Percentiles rank a stretch among this genome's conserved stretches.
Evolutionary conservation across 2,888 invertebrate genomes (phyloP).

Genomic region (Ochropacha duplaris): DNA sequence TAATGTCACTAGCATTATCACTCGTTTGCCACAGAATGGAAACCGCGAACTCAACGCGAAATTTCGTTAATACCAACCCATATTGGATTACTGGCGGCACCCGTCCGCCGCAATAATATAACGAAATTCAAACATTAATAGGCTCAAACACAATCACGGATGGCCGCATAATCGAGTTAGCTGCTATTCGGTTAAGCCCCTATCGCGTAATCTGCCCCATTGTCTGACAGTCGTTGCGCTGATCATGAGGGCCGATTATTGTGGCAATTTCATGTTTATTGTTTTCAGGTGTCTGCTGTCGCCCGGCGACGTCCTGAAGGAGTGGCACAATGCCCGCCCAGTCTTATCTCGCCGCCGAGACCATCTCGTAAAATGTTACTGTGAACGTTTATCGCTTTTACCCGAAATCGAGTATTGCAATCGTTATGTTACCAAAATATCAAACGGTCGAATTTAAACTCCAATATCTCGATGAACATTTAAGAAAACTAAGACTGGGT

Average conservation of each 20-base stretch:
- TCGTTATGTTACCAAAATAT: slow-evolving; percentile 26
- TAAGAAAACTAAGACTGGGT: slow-evolving; percentile 15
- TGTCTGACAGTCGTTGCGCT: slow-evolving; percentile 72
- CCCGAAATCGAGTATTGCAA: slow-evolving; percentile 17
- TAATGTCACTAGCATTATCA: slow-evolving; percentile 49
- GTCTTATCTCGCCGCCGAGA: slow-evolving; percentile 47
- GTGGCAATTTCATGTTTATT: slow-evolving; percentile 79
- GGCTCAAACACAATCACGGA: slow-evolving; percentile 81
- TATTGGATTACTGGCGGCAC: slow-evolving; percentile 72
- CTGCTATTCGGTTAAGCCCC: slow-evolving; percentile 79
- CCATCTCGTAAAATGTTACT: slow-evolving; percentile 55
- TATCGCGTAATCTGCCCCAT: slow-evolving; percentile 79
- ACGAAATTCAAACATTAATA: slow-evolving; percentile 83
- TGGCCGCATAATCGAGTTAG: slow-evolving; percentile 82
- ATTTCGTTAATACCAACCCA: slow-evolving; percentile 70
- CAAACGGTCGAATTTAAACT: slow-evolving; percentile 7
- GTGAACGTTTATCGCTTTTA: slow-evolving; percentile 27
- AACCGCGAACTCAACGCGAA: slow-evolving; percentile 53
- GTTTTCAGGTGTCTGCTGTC: slow-evolving; percentile 76
- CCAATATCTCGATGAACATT: slow-evolving; percentile 16
- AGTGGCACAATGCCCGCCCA: slow-evolving; percentile 48
- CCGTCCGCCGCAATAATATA: slow-evolving; percentile 75
- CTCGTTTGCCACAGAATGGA: slow-evolving; percentile 35
- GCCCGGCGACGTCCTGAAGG: slow-evolving; percentile 48
- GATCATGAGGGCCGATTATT: slow-evolving; percentile 80